Conservation (phyloP, 2,113 vertebrate species). For the Pelecanus crispus region DNA sequence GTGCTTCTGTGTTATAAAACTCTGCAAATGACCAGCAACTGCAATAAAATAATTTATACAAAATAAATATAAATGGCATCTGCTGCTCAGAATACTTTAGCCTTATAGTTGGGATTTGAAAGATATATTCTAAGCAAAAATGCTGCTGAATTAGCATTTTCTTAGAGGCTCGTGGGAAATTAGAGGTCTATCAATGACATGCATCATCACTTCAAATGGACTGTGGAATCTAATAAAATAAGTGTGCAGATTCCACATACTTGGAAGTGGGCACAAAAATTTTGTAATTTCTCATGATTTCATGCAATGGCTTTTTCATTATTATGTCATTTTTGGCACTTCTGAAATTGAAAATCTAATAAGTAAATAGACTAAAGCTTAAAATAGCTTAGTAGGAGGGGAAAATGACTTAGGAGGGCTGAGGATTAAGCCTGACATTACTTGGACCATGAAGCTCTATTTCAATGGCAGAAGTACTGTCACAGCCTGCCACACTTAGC, state of each 20-base stretch:
- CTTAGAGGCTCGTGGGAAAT: neutral
- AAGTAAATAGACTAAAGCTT: neutral
- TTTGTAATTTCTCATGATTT: constrained; percentile 42
- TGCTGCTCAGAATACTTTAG: neutral
- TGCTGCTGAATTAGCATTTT: neutral
- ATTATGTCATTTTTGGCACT: neutral
- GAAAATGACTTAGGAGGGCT: neutral
- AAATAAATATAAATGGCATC: neutral
- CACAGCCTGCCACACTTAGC: neutral
- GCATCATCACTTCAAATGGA: constrained; percentile 40
- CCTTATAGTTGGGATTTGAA: neutral
- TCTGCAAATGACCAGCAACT: neutral
- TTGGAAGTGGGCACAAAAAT: neutral
- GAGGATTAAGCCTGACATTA: neutral
- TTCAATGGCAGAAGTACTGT: neutral
- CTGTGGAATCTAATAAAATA: constrained; percentile 48
- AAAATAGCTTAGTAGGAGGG: neutral
- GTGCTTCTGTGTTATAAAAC: neutral
- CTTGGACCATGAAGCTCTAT: neutral
- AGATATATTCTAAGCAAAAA: neutral
- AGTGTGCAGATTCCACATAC: neutral
- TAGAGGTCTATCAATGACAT: constrained; percentile 28
- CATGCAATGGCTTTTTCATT: constrained; percentile 16
- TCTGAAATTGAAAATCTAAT: neutral
- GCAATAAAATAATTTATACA: neutral